Conservation (phyloP, 1,140 invertebrate species). For the Pararge aegeria region DNA sequence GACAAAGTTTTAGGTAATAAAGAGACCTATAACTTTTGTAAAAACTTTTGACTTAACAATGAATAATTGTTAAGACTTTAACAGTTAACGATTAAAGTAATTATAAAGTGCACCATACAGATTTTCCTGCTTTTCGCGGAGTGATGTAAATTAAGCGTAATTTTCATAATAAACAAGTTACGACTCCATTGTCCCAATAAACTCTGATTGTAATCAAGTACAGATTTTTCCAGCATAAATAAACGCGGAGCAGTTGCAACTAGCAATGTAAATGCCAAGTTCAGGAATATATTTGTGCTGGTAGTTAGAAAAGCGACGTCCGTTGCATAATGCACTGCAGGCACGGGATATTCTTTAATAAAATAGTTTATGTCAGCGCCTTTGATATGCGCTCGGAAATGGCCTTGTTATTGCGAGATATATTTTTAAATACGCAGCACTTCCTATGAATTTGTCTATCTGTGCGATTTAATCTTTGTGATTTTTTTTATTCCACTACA, state of each 20-base stretch:
- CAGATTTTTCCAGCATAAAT: background rate
- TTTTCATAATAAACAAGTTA: background rate
- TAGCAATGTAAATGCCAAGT: constrained; percentile 1
- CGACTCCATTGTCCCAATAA: background rate
- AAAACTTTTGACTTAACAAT: too few relatives aligned
- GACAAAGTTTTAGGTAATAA: too few relatives aligned
- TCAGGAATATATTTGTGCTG: background rate
- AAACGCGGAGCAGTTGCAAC: background rate
- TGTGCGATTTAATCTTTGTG: too few relatives aligned
- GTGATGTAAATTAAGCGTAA: too few relatives aligned
- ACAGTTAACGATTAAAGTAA: too few relatives aligned
- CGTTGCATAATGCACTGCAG: constrained; percentile 3
- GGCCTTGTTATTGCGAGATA: constrained; percentile 3
- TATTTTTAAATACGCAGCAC: background rate
- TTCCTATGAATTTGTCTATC: background rate
- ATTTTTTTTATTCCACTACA: too few relatives aligned
- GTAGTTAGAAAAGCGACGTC: background rate
- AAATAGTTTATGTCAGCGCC: constrained; percentile 9
- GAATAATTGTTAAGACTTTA: too few relatives aligned
- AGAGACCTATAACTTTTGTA: too few relatives aligned
- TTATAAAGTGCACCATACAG: too few relatives aligned
- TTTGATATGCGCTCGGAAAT: background rate
- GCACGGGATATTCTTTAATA: constrained; percentile 4
- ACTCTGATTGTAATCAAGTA: background rate
- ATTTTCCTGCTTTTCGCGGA: too few relatives aligned